Base-by-base conservation (phyloP, 2,113 vertebrate genomes). In the Entelurus aequoreus region DNA sequence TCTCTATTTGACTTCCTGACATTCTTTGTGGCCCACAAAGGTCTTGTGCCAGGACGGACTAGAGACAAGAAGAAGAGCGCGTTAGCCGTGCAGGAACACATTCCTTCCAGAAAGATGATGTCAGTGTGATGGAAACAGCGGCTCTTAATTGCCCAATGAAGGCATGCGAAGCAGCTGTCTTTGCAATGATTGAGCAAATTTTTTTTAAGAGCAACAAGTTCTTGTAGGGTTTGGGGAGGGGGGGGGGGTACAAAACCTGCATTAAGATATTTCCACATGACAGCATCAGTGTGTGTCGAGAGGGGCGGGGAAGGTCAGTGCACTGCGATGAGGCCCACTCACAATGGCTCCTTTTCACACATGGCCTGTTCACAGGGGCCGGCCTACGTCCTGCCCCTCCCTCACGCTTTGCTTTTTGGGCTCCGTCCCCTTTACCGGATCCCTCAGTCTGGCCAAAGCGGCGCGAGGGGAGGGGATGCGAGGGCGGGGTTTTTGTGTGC, bases 291-390 rank as follows among this genome's bases (percentile, higher is more conserved):
- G 60, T 68, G 78, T 69, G 38, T 52, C 56, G 16, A 55, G 62
- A 19, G 47, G 64, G 40, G 52, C 40, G 42, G 57, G 63, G 74
- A 65, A 70, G 68, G 66, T 72, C 71, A 68, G 60, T 50, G 72
- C 50, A 76, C 84, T 87, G 75, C 71, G 77, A 75, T 79, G 84
- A 84, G 74, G 80, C 81, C 72, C 71, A 21, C 82, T 86, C 80
- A 90, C 90, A 91, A 90, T 83, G 87, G 77, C 75, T 79, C 74
- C 90, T 89, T 91, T 90, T 89, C 82, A 89, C 78, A 73, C 78
- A 79, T 66, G 80, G 74, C 60, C 75, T 16, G 75, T 68, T 75
- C 84, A 80, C 78, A 65, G 74, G 67, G 66, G 71, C 76, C 65
- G 44, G 72, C 69, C 79, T 58, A 67, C 77, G 80, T 80, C 83